Evolutionary conservation across 2,113 vertebrate species (phyloP).

Genomic region (Jacana jacana): DNA sequence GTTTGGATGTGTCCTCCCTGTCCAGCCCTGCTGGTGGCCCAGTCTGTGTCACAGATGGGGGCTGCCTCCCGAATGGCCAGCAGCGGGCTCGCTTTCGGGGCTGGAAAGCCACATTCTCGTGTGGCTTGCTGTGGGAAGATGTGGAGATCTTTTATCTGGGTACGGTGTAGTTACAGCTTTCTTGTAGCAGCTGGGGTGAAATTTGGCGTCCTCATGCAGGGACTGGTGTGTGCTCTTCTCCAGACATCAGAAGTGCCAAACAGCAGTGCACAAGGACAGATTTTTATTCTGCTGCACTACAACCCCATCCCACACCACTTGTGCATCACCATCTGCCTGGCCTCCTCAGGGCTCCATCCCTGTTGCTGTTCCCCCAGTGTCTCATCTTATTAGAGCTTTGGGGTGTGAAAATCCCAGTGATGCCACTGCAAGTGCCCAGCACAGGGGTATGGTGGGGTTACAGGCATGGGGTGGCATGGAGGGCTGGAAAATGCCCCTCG

Average conservation of each 20-base stretch:
- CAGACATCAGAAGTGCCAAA: not conserved
- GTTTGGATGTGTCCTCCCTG: rapidly evolving
- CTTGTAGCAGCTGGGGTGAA: not conserved
- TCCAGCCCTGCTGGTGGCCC: rapidly evolving
- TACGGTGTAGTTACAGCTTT: rapidly evolving
- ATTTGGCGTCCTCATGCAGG: not conserved
- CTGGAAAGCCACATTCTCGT: not conserved
- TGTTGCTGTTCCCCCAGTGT: not conserved
- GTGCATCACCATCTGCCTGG: not conserved
- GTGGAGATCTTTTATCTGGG: not conserved
- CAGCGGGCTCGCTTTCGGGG: rapidly evolving
- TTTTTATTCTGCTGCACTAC: not conserved
- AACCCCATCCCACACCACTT: rapidly evolving
- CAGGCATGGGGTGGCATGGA: rapidly evolving
- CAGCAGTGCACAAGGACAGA: not conserved
- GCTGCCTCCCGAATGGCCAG: not conserved
- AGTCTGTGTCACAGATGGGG: rapidly evolving
- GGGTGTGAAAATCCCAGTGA: rapidly evolving
- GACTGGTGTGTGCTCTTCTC: not conserved
- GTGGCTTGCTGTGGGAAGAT: no score
- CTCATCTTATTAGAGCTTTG: not conserved
- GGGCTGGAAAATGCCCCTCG: not conserved
- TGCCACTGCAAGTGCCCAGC: rapidly evolving
- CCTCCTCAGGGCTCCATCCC: not conserved
- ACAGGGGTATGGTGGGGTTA: not conserved